Evolutionary conservation across 30 jellyfish, hydroid and myxozoan species (phyloP).

Genomic region (Chrysaora quinquecirrha): DNA sequence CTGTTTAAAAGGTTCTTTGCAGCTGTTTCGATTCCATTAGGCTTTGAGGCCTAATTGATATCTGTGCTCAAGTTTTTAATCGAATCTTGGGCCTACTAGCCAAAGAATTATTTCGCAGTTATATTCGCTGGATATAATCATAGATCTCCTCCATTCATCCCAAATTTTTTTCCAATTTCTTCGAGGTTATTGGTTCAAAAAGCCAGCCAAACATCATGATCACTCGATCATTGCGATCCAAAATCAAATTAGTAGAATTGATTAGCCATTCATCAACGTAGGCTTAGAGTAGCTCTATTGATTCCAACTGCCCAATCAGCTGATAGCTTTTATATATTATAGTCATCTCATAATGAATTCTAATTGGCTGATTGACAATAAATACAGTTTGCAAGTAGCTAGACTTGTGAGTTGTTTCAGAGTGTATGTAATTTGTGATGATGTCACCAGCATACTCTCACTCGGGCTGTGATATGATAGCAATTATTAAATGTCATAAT

Average conservation of each 20-base stretch:
- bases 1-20: no score
- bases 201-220: background rate
- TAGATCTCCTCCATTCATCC: no score
- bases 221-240: background rate
- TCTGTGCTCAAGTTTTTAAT: no score
- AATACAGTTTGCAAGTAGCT: conserved; percentile 8
- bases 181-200: no score
- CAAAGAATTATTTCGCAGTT: no score
- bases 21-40: no score
- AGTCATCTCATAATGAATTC: background rate
- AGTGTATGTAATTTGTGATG: background rate
- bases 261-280: background rate
- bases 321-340: background rate
- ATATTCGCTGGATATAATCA: no score
- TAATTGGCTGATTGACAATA: background rate
- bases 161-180: no score
- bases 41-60: no score
- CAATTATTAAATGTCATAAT: background rate
- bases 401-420: background rate
- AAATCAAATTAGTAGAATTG: no score
- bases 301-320: conserved; percentile 8
- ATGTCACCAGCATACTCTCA: no score
- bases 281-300: background rate
- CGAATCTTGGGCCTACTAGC: no score
- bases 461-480: background rate